Base-by-base conservation (phyloP, 2,797 vertebrate species). In the Eidolon dupreanum region DNA sequence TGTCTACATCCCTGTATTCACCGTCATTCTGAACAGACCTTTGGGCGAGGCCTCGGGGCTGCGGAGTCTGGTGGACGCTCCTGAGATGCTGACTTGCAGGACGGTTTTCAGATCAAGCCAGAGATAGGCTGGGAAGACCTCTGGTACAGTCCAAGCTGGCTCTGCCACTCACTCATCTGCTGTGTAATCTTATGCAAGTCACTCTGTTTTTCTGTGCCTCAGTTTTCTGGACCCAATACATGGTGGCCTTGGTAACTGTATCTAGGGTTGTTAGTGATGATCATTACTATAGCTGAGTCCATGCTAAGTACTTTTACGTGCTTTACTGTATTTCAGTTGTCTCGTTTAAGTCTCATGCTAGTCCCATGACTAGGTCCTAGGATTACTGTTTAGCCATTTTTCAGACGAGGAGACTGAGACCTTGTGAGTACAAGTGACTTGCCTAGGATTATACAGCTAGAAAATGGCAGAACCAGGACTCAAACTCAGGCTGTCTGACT, bases 1-100 rank as follows among this genome's bases (percentile, higher is more conserved):
- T 2, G 1, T 19, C 41, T 49, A 2, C 15, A 4, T 49, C n/a
- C 0, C 28, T 0, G 10, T 19, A 2, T 79, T 66, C 33, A 6
- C 0, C 2, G 9, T 51, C 36, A 0, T 43, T 26, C 78, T 46
- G 6, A 49, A 41, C 0, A 2, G 46, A 12, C 20, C 19, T 11
- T 11, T 9, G 43, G 86, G 36, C 33, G 70, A 71, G 74, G 22
- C 16, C 33, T 74, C 2, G 8, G 73, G 8, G 6, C 66, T 8
- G 0, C 31, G 41, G 63, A 41, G 22, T 59, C 57, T 31, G 41
- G 3, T 61, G 71, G 95, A 24, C 0, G 3, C 66, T 38, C 6
- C 0, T 3, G 63, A 93, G 66, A 63, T 61, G 57, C 36, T 1
- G 2, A 15, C 82, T 92, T 75, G 13, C 19, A 63, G 13, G 46